Percentiles rank a stretch among this genome's conserved stretches.
These are phyloP conservation scores for Saxidomus purpurata DNA, from an alignment of 1,140 invertebrate genomes.

Conservation along the genomic window DNA sequence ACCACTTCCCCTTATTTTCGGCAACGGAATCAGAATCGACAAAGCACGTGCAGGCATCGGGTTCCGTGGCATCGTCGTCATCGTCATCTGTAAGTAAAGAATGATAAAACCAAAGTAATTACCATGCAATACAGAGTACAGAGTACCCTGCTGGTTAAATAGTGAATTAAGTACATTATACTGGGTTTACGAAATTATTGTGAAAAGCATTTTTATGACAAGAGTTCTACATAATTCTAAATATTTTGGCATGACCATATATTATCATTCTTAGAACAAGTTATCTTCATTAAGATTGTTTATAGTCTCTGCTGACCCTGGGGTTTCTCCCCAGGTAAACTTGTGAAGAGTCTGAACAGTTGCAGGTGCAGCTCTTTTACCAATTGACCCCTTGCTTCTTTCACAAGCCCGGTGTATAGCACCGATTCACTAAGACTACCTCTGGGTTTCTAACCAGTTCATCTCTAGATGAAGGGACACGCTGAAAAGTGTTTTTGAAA, in stretches of 20 bases:
- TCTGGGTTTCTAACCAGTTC: too few species aligned
- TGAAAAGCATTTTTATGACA: background rate
- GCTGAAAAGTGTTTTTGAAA: too few species aligned
- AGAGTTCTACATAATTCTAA: background rate
- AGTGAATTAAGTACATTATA: background rate
- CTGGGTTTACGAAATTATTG: background rate
- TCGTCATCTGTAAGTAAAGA: background rate
- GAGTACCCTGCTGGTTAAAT: background rate
- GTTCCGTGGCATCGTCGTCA: constrained; percentile 10
- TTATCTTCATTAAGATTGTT: background rate
- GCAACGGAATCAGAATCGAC: constrained; percentile 67
- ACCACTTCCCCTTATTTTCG: constrained; percentile 70
- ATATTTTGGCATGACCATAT: too few species aligned
- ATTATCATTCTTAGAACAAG: too few species aligned
- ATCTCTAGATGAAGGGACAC: too few species aligned
- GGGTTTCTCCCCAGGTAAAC: background rate
- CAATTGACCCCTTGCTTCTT: too few species aligned
- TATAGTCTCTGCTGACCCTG: background rate
- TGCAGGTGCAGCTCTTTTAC: too few species aligned
- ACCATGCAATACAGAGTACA: background rate
- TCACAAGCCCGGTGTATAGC: too few species aligned
- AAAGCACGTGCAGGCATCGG: constrained; percentile 69
- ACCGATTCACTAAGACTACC: too few species aligned
- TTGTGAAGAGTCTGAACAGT: too few species aligned
- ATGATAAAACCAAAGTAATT: background rate